Conservation (phyloP, 2,797 vertebrate genomes). For the Gadopsis bispinosus region DNA sequence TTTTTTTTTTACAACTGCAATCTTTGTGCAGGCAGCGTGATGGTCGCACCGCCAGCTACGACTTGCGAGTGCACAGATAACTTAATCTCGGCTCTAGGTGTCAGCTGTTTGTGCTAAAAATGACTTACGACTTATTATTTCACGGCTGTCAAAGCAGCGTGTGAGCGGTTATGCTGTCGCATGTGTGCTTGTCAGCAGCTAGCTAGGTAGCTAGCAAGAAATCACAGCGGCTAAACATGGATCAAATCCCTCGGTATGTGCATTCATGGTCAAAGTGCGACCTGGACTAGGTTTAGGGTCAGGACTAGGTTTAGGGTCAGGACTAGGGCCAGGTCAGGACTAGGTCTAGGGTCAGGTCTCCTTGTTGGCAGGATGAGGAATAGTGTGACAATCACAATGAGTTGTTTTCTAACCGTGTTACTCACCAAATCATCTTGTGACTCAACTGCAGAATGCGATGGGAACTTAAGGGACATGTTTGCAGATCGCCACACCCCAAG, state of each 20-base stretch:
- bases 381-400: background rate
- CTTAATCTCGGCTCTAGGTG: background rate
- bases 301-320: background rate
- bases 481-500: background rate
- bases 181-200: background rate
- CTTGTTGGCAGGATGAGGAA: background rate
- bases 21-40: background rate
- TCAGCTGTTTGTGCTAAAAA: background rate
- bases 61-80: background rate
- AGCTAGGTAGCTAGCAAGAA: background rate
- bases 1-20: background rate
- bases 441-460: background rate
- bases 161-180: background rate
- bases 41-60: slow-evolving; percentile 1
- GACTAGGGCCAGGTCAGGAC: background rate
- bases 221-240: slow-evolving; percentile 11
- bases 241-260: background rate
- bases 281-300: background rate
- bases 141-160: background rate
- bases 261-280: background rate
- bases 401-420: background rate
- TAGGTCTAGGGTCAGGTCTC: background rate
- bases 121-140: background rate
- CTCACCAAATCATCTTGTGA: background rate
- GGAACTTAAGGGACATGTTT: too few relatives aligned